Conservation (phyloP, 2,113 vertebrate species). For the Genyomyrus donnyi region DNA sequence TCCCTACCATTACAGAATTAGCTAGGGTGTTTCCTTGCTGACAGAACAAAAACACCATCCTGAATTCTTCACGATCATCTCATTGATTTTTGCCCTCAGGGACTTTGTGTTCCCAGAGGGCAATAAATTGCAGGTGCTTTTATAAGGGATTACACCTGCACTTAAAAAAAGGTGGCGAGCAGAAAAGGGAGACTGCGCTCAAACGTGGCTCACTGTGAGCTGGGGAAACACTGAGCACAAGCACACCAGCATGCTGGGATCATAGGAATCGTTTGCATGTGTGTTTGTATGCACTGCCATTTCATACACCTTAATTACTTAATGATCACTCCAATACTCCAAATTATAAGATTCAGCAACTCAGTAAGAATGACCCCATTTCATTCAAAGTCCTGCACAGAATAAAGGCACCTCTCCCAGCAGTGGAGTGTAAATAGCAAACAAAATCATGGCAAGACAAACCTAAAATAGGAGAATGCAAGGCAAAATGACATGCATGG, state of each 20-base stretch:
- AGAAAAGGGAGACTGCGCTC: neutral
- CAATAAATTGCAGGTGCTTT: conserved; percentile 86
- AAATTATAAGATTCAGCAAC: neutral
- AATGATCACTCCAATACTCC: neutral
- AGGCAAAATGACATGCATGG: neutral
- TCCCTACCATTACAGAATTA: conserved; percentile 62
- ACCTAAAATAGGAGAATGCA: neutral
- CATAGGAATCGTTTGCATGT: no score
- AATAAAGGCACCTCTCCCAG: neutral
- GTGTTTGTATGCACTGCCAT: neutral
- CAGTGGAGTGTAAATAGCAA: neutral
- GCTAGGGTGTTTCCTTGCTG: conserved; percentile 54
- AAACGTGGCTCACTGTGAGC: neutral
- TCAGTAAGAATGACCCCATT: neutral
- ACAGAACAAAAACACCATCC: conserved; percentile 44
- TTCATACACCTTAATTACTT: neutral
- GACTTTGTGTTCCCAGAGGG: conserved; percentile 68
- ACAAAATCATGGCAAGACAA: neutral
- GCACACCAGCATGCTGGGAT: neutral
- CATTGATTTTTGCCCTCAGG: conserved; percentile 64
- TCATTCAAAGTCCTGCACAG: neutral
- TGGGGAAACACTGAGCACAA: neutral
- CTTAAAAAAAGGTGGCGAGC: conserved; percentile 49
- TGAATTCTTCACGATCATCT: conserved; percentile 45
- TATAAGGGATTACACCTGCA: conserved; percentile 91